A percentile compares a stretch with the other conserved stretches of the same genome.
phyloP scores from a whole-genome alignment of 2,113 vertebrate species.

The Microcebus jonahi region DNA sequence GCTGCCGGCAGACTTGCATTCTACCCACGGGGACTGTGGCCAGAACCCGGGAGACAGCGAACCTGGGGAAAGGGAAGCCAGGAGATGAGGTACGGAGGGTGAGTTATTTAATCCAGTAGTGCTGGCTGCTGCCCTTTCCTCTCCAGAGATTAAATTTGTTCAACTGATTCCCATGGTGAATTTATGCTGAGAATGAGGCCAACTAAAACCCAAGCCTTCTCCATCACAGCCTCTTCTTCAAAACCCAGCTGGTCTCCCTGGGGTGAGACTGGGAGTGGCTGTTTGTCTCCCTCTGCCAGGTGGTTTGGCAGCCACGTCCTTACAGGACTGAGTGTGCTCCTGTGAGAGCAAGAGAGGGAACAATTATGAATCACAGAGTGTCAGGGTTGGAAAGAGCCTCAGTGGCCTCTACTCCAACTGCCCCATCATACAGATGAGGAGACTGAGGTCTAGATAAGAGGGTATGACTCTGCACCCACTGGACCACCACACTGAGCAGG shows the following conservation, averaged over 20 bases:
- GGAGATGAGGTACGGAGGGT: not conserved
- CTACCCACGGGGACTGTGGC: fast-evolving
- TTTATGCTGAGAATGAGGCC: not conserved
- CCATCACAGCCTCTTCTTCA: not conserved
- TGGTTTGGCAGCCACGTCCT: not conserved
- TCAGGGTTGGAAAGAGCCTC: not conserved
- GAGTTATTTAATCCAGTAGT: not conserved
- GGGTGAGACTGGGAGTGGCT: not conserved
- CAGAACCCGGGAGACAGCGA: not conserved
- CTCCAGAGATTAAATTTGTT: not conserved
- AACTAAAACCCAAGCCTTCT: not conserved
- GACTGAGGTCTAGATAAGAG: not conserved
- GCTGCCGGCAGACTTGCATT: fast-evolving
- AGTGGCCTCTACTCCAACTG: not conserved
- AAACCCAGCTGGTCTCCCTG: not conserved
- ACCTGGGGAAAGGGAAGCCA: not conserved
- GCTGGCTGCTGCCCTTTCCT: not conserved
- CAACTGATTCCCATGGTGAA: not conserved
- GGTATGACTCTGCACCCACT: not conserved
- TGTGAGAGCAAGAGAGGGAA: not conserved
- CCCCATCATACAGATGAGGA: not conserved
- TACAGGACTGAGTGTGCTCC: slow-evolving; percentile 4
- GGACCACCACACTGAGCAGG: not conserved
- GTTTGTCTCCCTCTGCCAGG: slow-evolving; percentile 26
- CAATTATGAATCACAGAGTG: not conserved